Base-by-base conservation (phyloP, 37 sponge, comb jelly and placozoan species). In the Halisarca cf. caerulea region DNA sequence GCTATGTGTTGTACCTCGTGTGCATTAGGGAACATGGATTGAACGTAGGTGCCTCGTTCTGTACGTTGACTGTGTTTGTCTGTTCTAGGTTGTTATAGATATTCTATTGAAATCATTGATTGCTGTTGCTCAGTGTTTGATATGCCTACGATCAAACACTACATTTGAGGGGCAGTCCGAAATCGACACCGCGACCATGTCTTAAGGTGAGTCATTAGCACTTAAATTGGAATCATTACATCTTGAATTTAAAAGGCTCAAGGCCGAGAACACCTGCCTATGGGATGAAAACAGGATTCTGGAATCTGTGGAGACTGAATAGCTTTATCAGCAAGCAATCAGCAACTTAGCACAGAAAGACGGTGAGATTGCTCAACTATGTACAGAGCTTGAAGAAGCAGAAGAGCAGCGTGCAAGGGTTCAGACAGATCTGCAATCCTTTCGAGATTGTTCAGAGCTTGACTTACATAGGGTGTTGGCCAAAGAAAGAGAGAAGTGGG, bases 401-500 rank as follows among this genome's bases (percentile, higher is more conserved):
- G n/a, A 62, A 15, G 64, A 62, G 25, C 18, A 62, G 6, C 64
- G 15, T 28, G 6, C 18, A 23, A 6, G 15, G 64, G 6, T 62
- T 6, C n/a, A 6, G 30, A 23, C 7, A 28, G 64, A 62, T 8
- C 4, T 62, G 25, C 9, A 62, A 28, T 8, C 6, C 25, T 8
- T 62, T 7, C 6, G n/a, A 15, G 64, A 62, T 15, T 23, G 15
- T 7, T 35, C 72, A 8, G 72, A 71, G 18, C 41, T 71, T 35
- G 72, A 74, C 15, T 24, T 37, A 8, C 77, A 74, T 39, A 42
- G 45, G 25, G 77, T 44, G 25, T 74, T 37, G 40, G 77, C 77
- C 18, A 37, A 40, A 7, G 77, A 74, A 40, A 14, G 45, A 6
- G 77, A 40, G 21, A 41, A 41, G 24, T 74, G 77, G 43, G 45